Base-by-base conservation (phyloP, 2,113 vertebrate genomes). In the Pionites leucogaster region DNA sequence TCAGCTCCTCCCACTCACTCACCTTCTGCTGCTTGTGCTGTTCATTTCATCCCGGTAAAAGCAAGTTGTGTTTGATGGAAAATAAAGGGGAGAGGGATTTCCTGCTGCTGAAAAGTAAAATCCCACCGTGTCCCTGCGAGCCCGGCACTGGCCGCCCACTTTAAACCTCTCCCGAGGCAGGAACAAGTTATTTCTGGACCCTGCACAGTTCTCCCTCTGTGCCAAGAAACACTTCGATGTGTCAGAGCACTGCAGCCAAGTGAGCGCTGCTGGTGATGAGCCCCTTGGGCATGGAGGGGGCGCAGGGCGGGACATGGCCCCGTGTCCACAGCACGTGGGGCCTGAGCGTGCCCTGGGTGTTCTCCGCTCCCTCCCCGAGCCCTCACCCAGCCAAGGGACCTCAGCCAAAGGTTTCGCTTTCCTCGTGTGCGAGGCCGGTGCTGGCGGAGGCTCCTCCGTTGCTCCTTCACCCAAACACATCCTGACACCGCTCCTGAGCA, bases 61-160 rank as follows among this genome's bases (percentile, higher is more conserved):
- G 46, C n/a, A n/a, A 76, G 29, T 29, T 67, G 42, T 10, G 2
- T 41, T 35, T 11, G 46, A 7, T 35, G 71, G 37, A 78, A 88
- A 81, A 20, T 31, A 23, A 44, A 41, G 4, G 10, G 4, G 18
- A 5, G 24, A 3, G 52, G 17, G 33, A 24, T 52, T 70, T 19
- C 23, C 64, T 63, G 88, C 71, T 84, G 80, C 72, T 75, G 69
- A 24, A 19, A 41, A 59, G 37, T 72, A 42, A 5, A 67, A 35
- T 47, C 3, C 4, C 33, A 12, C 17, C 0, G 12, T 55, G 74
- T 75, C 67, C 22, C 71, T 59, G 72, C 33, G 6, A 33, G 33
- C 33, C 13, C 2, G 0, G 37, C 10, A 2, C 0, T 0, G 60
- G 72, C 44, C 13, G 53, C 39, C 67, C 1, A 6, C 35, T 46